A percentile compares a stretch with the other conserved stretches of the same genome.
phyloP scores from a whole-genome alignment of 1,140 invertebrate genomes.

The Zaprionus taronus region DNA sequence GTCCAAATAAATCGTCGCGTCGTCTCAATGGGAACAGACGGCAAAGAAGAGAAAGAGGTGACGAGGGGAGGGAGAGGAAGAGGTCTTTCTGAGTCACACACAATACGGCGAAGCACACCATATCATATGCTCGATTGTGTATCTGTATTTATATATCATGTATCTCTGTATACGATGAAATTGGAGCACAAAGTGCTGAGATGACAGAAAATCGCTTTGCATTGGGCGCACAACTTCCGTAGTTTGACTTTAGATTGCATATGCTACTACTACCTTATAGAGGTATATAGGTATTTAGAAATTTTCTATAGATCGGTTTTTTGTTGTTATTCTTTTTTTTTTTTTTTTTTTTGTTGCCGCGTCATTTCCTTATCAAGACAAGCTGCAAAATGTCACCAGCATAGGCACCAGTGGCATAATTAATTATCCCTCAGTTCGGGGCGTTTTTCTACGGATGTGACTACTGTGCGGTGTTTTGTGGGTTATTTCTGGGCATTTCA shows the following conservation, averaged over 20 bases:
- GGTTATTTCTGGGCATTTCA: constrained; percentile 1
- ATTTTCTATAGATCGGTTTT: constrained; percentile 46
- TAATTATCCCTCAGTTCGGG: constrained; percentile 68
- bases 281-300: constrained; percentile 38
- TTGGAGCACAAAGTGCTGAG: constrained; percentile 57
- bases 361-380: constrained; percentile 77
- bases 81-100: constrained; percentile 58
- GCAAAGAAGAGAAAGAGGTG: background rate
- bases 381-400: constrained; percentile 64
- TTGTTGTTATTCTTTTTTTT: constrained; percentile 13
- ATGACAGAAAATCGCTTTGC: constrained; percentile 54
- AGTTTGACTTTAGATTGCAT: constrained; percentile 24
- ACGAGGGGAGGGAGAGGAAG: background rate
- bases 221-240: constrained; percentile 32
- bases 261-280: constrained; percentile 8
- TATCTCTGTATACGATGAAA: constrained; percentile 36
- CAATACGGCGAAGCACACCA: constrained; percentile 43
- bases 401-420: constrained; percentile 58
- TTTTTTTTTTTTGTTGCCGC: constrained; percentile 49
- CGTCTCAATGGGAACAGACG: constrained; percentile 5
- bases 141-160: constrained; percentile 28
- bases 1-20: constrained; percentile 54
- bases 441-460: constrained; percentile 19
- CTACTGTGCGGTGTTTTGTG: constrained; percentile 28
- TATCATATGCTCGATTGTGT: constrained; percentile 4